Conservation (phyloP, 2,797 vertebrate genomes). For the Pseudochirops corinnae region DNA sequence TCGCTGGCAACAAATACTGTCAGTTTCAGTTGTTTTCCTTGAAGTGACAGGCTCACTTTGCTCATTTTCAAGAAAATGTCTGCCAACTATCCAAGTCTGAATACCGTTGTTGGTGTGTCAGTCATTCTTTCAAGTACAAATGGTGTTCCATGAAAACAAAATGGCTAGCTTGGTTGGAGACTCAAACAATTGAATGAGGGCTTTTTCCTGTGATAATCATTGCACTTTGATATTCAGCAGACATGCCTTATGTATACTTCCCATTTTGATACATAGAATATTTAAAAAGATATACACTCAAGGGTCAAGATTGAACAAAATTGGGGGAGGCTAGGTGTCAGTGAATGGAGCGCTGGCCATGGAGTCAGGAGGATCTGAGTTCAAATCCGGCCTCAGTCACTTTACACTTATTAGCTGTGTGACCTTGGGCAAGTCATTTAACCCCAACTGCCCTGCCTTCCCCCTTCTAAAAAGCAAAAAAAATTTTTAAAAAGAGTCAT, state of each 20-base stretch:
- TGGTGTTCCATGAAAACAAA: neutral
- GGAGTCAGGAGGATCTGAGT: no score
- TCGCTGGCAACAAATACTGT: neutral
- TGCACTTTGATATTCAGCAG: rapidly evolving
- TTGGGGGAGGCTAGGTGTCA: neutral
- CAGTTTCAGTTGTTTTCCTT: neutral
- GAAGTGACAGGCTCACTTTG: neutral
- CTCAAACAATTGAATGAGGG: neutral
- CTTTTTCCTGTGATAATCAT: neutral
- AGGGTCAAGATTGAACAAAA: conserved; percentile 6
- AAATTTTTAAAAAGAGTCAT: neutral
- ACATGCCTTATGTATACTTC: neutral
- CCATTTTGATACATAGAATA: neutral
- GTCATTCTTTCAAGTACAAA: neutral
- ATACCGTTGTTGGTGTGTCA: neutral
- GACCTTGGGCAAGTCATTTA: no score
- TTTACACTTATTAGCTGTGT: no score
- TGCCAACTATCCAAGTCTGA: neutral
- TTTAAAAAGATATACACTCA: neutral
- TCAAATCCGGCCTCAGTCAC: no score
- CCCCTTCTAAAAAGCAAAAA: no score
- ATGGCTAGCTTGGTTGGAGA: neutral
- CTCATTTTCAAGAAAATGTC: conserved; percentile 2
- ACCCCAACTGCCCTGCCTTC: no score
- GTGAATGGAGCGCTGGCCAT: no score